A percentile compares a stretch with the other conserved stretches of the same genome.
phyloP scores from a whole-genome alignment of 2,888 invertebrate species.

The Oligia strigilis region DNA sequence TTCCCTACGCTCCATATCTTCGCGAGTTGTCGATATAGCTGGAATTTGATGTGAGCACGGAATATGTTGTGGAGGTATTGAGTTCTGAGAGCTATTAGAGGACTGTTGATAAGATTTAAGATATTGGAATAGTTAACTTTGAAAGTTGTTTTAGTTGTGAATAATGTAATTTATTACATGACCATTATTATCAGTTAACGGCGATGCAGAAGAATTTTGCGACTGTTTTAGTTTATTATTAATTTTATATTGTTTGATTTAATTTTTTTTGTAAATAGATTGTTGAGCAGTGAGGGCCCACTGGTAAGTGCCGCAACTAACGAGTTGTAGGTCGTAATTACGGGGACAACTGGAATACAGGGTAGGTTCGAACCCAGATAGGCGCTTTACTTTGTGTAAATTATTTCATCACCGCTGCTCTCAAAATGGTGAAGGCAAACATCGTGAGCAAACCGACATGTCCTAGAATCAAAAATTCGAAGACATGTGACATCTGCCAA shows the following conservation, averaged over 20 bases:
- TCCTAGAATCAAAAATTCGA: background rate
- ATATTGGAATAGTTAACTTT: background rate
- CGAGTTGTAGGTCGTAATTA: background rate
- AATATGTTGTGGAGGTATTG: slow-evolving; percentile 54
- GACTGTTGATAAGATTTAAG: background rate
- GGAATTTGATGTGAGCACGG: slow-evolving; percentile 73
- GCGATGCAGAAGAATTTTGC: background rate
- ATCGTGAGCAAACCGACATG: background rate
- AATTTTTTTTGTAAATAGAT: too few species aligned
- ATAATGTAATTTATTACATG: background rate
- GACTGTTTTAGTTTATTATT: too few species aligned
- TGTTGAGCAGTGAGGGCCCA: background rate
- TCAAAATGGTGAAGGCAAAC: background rate
- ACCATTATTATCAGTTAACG: background rate
- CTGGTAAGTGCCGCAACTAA: background rate
- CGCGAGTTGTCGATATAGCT: slow-evolving; percentile 77
- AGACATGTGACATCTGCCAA: background rate
- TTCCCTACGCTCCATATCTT: slow-evolving; percentile 82
- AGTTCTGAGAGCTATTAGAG: slow-evolving; percentile 4
- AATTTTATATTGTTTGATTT: background rate
- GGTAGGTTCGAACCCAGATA: background rate
- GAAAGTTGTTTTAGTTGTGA: background rate
- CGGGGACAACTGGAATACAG: too few species aligned
- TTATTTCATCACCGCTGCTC: background rate
- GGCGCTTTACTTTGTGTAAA: background rate